Evolutionary conservation across 2,888 invertebrate species (phyloP), one percentile per base, ranked within the genome.

Genomic region (Melanostoma scalare): DNA sequence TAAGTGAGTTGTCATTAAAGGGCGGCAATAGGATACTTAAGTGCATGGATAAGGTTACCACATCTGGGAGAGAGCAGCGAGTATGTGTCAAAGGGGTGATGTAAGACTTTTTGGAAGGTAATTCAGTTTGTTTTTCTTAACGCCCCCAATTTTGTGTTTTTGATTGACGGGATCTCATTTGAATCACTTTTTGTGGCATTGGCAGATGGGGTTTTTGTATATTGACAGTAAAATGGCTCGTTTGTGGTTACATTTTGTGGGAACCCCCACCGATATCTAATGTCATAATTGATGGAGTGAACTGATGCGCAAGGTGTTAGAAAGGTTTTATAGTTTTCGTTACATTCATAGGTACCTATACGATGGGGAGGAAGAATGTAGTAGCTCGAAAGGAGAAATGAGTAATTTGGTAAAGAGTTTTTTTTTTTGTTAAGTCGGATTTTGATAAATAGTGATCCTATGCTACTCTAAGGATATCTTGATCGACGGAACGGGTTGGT

Each of bases 21-120:
- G 82, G 82, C 78, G 82, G 82, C 78, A 65, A 84, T 65, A 50
- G 68, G 55, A 68, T 84, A 74, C 82, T 84, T 78, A 74, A 84
- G 69, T 46, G 69, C 48, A 73, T 65, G 74, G 82, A 84, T 84
- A 74, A 74, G 69, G 65, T 84, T 84, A 74, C 82, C 69, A 74
- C 82, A 84, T 84, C 82, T 78, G 82, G 63, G 6, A 31, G 55
- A 44, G 46, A 6, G 20, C 38, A 5, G 10, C 33, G 20, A 20
- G 20, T 20, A 30, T 9, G 56, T 69, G 73, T 78, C 69, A 78
- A 84, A 78, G 82, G 76, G 82, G 73, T 82, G 72, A 68, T 46
- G 31, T 38, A 61, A 65, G 50, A 58, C 46, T 6, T 74, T 61
- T 50, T 33, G 48, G 46, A 65, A 52, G 40, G 58, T 40, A 42